These are phyloP conservation scores for Neogobius melanostomus DNA, from an alignment of 2,113 vertebrate species.

Conservation along the genomic window DNA sequence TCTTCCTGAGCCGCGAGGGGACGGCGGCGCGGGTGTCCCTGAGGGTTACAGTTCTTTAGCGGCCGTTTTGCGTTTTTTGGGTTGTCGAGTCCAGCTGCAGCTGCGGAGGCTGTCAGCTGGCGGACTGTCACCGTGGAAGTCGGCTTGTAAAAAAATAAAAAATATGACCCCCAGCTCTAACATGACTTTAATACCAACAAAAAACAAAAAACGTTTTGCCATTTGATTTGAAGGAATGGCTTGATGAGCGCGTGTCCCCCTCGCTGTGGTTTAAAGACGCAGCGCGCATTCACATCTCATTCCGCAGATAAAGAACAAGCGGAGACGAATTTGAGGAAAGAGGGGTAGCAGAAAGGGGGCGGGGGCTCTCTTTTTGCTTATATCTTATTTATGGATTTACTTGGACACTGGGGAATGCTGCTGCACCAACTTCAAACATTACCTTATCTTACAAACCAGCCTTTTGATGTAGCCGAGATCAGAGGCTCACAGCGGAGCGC, in stretches of 20 bases:
- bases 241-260: slow-evolving; percentile 48
- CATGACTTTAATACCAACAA: slow-evolving; percentile 30
- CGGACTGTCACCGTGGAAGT: slow-evolving; percentile 12
- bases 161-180: slow-evolving; percentile 22
- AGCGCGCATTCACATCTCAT: slow-evolving; percentile 75
- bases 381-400: slow-evolving; percentile 92
- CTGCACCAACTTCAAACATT: slow-evolving; percentile 90
- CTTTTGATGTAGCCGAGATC: slow-evolving; percentile 93
- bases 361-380: slow-evolving; percentile 82
- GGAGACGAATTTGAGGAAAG: slow-evolving; percentile 52
- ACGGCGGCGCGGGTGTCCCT: slow-evolving; percentile 37
- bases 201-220: slow-evolving; percentile 14
- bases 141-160: slow-evolving; percentile 7
- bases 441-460: slow-evolving; percentile 93
- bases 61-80: slow-evolving; percentile 32
- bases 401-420: slow-evolving; percentile 87
- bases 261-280: slow-evolving; percentile 63
- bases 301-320: slow-evolving; percentile 73
- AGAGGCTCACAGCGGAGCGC: slow-evolving; percentile 85
- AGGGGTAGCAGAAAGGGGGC: slow-evolving; percentile 34
- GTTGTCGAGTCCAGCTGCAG: slow-evolving; percentile 3
- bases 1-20: slow-evolving; percentile 46
- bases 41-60: slow-evolving; percentile 27
- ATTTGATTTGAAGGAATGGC: slow-evolving; percentile 49
- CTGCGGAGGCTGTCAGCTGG: background rate